Evolutionary conservation across 2,888 invertebrate species (phyloP).

Genomic region (Deilephila elpenor): DNA sequence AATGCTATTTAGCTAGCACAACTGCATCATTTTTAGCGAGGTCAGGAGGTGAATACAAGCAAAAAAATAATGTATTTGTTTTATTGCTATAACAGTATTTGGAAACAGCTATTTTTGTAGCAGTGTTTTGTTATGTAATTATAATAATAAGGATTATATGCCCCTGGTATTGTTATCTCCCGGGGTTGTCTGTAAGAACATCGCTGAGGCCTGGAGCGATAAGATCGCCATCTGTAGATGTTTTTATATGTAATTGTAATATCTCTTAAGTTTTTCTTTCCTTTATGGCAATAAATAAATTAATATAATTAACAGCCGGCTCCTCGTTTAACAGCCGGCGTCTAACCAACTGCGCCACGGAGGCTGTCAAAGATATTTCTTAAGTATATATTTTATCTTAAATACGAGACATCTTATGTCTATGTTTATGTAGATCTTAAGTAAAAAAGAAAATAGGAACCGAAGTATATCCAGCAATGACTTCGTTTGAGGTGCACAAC

Average conservation of each 20-base stretch:
- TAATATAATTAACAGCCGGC: too few relatives aligned
- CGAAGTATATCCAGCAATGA: not conserved
- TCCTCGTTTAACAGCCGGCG: too few relatives aligned
- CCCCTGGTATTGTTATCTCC: too few relatives aligned
- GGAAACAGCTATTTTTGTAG: not conserved
- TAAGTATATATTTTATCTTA: not conserved
- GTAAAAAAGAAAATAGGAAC: slow-evolving; percentile 2
- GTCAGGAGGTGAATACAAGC: slow-evolving; percentile 18
- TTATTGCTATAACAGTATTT: not conserved
- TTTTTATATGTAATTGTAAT: too few relatives aligned
- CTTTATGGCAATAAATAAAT: too few relatives aligned
- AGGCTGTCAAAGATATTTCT: not conserved
- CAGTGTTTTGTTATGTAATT: not conserved
- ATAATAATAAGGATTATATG: too few relatives aligned
- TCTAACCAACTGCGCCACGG: too few relatives aligned
- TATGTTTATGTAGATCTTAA: not conserved
- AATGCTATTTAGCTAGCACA: not conserved
- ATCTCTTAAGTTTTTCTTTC: too few relatives aligned
- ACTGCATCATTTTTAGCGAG: not conserved
- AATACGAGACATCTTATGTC: not conserved
- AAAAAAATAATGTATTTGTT: not conserved
- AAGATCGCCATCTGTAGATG: too few relatives aligned
- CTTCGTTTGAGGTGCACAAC: not conserved
- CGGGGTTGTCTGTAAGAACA: too few relatives aligned
- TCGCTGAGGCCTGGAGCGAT: too few relatives aligned